A percentile compares a stretch with the other conserved stretches of the same genome.
phyloP scores from a whole-genome alignment of 2,797 vertebrate species.

The Smutsia temminckii region DNA sequence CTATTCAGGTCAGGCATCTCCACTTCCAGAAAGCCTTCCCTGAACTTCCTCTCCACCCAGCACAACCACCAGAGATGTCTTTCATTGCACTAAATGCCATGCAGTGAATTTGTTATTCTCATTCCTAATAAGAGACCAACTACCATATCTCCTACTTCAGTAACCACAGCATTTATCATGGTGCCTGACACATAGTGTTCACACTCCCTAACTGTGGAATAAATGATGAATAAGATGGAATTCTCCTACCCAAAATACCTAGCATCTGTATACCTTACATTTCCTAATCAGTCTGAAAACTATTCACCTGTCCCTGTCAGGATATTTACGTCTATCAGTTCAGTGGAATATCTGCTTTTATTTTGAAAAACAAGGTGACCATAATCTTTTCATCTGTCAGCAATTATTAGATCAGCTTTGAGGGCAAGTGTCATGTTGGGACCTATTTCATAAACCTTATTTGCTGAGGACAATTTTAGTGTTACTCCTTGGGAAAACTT shows the following conservation, averaged over 20 bases:
- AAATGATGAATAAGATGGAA: background rate
- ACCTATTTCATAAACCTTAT: conserved; percentile 3
- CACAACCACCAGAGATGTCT: background rate
- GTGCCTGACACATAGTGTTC: background rate
- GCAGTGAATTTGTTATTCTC: background rate
- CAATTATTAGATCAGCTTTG: background rate
- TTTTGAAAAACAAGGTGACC: conserved; percentile 1
- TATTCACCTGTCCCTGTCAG: background rate
- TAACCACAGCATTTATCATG: background rate
- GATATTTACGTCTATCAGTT: background rate
- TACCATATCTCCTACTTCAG: background rate
- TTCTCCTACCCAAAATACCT: background rate
- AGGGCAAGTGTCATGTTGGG: background rate
- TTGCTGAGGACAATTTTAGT: background rate
- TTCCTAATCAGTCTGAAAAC: background rate
- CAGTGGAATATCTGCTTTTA: background rate
- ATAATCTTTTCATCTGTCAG: background rate
- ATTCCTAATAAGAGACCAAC: background rate
- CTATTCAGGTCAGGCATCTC: background rate
- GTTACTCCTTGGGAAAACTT: background rate
- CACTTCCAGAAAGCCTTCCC: background rate
- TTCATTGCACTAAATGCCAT: background rate
- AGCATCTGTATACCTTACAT: background rate
- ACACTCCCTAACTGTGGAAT: background rate
- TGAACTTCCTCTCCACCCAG: background rate